Base-by-base conservation (phyloP, 2,797 vertebrate genomes). In the Amblyraja radiata region DNA sequence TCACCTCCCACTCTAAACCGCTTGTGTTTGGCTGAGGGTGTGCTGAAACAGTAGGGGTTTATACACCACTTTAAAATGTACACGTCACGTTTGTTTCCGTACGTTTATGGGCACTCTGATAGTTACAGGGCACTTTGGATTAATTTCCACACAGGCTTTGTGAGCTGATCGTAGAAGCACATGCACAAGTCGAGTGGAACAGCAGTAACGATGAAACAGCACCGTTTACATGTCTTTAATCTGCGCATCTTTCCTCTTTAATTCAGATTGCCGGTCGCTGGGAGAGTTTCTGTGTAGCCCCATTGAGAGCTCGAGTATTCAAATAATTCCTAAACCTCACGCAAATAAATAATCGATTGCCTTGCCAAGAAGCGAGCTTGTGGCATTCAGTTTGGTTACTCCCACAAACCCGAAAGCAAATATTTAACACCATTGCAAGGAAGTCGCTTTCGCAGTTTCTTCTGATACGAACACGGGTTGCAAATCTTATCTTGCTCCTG, bases 391-490 rank as follows among this genome's bases (percentile, higher is more conserved):
- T 23, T 21, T 13, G 65, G 21, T 36, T 73, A 39, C 58, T 71
- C 32, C 65, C 39, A 16, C 18, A 71, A 25, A 32, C 68, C 39
- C 4, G 11, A 46, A 74, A 23, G 32, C 86, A 91, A 91, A 91
- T 74, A 74, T 74, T 91, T 73, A 46, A 91, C 14, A 28, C 68
- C 39, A 74, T 11, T 74, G 36, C 90, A 25, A 92, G 71, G 90
- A 92, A 92, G 90, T 28, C 54, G 71, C 90, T 92, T 74, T 73
- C 36, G 65, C 90, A 74, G 68, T 46, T 46, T 92, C 71, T 92
- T 74, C 90, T 39, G 90, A 39, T n/a, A 18, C 28, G 23, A 92
- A 54, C 90, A 25, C 13, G 39, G 73, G 65, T 8, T 74, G 21
- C 68, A 8, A 76, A 54, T 54, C 90, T 91, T 28, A 91, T 74